phyloP scores from a whole-genome alignment of 92 coral and sea anemone species.

The Porites cylindrica region DNA sequence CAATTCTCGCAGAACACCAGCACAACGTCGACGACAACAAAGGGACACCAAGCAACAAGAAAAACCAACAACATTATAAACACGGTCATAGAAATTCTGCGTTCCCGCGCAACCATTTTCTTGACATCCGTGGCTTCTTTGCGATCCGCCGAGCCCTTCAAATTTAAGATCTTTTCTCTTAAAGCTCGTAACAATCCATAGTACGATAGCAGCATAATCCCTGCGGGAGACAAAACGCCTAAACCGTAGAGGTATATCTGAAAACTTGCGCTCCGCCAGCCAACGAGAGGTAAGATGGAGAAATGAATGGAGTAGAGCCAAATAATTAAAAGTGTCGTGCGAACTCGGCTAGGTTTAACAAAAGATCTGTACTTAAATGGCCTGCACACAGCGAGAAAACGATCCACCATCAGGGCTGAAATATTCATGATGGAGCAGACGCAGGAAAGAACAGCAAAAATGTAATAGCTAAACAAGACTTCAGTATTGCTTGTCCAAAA shows the following conservation, averaged over 20 bases:
- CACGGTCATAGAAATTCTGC: slow-evolving; percentile 80
- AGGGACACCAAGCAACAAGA: slow-evolving; percentile 86
- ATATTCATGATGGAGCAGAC: slow-evolving; percentile 84
- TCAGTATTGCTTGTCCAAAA: slow-evolving; percentile 71
- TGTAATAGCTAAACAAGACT: slow-evolving; percentile 75
- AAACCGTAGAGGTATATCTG: slow-evolving; percentile 80
- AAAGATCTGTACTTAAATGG: slow-evolving; percentile 76
- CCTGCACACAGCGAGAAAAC: slow-evolving; percentile 82
- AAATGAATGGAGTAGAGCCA: slow-evolving; percentile 84
- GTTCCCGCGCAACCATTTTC: slow-evolving; percentile 72
- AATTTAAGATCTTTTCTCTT: slow-evolving; percentile 53
- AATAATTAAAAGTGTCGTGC: slow-evolving; percentile 58
- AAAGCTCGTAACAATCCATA: slow-evolving; percentile 70
- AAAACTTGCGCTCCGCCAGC: slow-evolving; percentile 82
- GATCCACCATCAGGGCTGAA: slow-evolving; percentile 79
- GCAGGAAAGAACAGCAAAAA: slow-evolving; percentile 84
- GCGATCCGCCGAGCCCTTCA: slow-evolving; percentile 46
- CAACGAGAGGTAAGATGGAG: slow-evolving; percentile 77
- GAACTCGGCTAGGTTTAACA: slow-evolving; percentile 64
- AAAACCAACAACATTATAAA: slow-evolving; percentile 82
- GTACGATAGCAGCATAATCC: slow-evolving; percentile 74
- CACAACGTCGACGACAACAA: slow-evolving; percentile 72
- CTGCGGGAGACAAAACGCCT: slow-evolving; percentile 75
- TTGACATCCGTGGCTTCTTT: slow-evolving; percentile 59
- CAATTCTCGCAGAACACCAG: slow-evolving; percentile 80